Conservation (phyloP, 2,888 invertebrate species). For the Drosophila tanythrix region DNA sequence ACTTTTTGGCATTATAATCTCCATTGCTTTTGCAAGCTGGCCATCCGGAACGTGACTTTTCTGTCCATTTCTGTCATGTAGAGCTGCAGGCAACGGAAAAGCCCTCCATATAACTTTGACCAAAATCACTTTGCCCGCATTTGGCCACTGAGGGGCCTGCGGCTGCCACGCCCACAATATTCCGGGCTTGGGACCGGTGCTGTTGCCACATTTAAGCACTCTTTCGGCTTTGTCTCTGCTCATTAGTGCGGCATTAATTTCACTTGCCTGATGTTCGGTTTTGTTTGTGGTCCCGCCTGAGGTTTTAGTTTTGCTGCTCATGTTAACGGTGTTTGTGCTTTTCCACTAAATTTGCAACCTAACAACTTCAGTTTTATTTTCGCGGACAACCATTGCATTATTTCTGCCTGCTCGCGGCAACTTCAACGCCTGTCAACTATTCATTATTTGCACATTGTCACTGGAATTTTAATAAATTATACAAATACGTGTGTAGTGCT, state of each 20-base stretch:
- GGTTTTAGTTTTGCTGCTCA: conserved; percentile 26
- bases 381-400: conserved; percentile 63
- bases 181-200: not conserved
- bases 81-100: conserved; percentile 43
- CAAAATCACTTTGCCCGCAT: conserved; percentile 68
- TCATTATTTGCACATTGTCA: conserved; percentile 53
- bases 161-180: conserved; percentile 31
- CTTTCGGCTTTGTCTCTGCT: conserved; percentile 75
- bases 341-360: conserved; percentile 54
- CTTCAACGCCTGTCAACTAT: conserved; percentile 56
- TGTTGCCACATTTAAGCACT: conserved; percentile 59
- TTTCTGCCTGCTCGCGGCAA: conserved; percentile 16
- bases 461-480: conserved; percentile 57
- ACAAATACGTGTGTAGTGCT: not conserved
- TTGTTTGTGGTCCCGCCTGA: conserved; percentile 21
- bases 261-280: conserved; percentile 53
- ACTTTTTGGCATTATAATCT: conserved; percentile 49
- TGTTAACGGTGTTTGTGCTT: conserved; percentile 24
- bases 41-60: conserved; percentile 69
- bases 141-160: conserved; percentile 29
- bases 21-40: conserved; percentile 10
- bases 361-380: conserved; percentile 63
- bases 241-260: conserved; percentile 80
- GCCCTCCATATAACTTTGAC: conserved; percentile 66
- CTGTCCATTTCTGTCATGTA: conserved; percentile 56